Conservation (phyloP, 2,888 invertebrate species). For the Cheilosia grossa region DNA sequence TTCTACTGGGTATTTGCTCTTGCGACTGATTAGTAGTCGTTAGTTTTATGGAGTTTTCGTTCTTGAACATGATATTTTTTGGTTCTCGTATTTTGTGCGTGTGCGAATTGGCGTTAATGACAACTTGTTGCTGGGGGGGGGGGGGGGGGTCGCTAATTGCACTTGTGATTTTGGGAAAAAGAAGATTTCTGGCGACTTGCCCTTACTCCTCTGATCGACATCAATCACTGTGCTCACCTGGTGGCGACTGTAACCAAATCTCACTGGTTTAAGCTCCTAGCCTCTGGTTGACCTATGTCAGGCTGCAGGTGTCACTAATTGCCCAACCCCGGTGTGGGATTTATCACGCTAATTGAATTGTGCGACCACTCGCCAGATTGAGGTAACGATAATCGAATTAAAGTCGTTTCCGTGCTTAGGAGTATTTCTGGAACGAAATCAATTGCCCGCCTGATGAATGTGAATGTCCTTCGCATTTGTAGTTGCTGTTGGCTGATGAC, state of each 20-base stretch:
- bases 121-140: background rate
- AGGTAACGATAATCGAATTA: constrained; percentile 8
- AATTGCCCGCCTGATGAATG: background rate
- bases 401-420: background rate
- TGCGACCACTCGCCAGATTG: constrained; percentile 20
- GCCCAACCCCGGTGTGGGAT: constrained; percentile 6
- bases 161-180: background rate
- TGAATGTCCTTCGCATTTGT: constrained; percentile 3
- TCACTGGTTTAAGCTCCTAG: background rate
- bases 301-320: constrained; percentile 39
- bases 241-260: background rate
- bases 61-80: background rate
- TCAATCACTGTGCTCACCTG: constrained; percentile 28
- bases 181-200: constrained; percentile 10
- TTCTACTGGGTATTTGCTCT: background rate
- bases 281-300: background rate
- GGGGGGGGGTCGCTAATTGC: too few species aligned
- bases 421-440: background rate
- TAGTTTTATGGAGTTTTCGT: background rate
- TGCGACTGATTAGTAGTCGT: constrained; percentile 4
- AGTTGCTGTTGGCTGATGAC: background rate
- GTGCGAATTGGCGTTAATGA: background rate
- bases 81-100: background rate
- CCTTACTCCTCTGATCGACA: background rate
- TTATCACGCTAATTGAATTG: constrained; percentile 38